Evolutionary conservation across 2,797 vertebrate species (phyloP).

Genomic region (Pangasius djambal): DNA sequence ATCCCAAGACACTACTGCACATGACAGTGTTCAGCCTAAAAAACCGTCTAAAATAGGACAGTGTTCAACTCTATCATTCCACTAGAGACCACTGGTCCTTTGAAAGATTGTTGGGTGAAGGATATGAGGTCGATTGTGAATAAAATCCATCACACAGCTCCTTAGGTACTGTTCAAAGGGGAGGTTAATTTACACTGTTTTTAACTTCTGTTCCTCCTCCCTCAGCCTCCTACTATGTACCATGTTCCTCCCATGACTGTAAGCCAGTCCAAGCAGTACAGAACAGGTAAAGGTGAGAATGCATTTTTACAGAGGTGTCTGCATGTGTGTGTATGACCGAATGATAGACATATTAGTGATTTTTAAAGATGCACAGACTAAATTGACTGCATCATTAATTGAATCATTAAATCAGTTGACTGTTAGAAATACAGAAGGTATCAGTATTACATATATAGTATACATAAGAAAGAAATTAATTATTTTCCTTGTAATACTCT

Average conservation of each 20-base stretch:
- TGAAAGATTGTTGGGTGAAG: not conserved
- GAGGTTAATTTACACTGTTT: not conserved
- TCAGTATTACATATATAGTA: too few relatives aligned
- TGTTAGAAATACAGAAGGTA: not conserved
- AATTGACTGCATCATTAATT: not conserved
- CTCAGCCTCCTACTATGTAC: conserved; percentile 92
- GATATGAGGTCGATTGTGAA: not conserved
- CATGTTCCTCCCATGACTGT: conserved; percentile 97
- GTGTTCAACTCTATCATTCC: not conserved
- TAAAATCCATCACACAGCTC: not conserved
- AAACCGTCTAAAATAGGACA: not conserved
- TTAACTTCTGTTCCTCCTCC: conserved; percentile 53
- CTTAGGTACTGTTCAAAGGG: not conserved
- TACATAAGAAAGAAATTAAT: not conserved
- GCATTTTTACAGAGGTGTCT: conserved; percentile 11
- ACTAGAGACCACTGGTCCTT: not conserved
- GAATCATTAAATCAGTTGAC: not conserved
- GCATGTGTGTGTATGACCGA: not conserved
- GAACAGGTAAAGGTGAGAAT: conserved; percentile 99
- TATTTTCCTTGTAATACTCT: conserved; percentile 7
- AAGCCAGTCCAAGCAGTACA: conserved; percentile 98
- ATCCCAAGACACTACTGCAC: not conserved
- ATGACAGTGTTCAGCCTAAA: not conserved
- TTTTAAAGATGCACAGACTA: not conserved
- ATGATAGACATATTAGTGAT: not conserved